Percentiles rank a stretch among this genome's conserved stretches.
These are phyloP conservation scores for Micronycteris hirsuta DNA, from an alignment of 2,113 vertebrate genomes.

Conservation along the genomic window DNA sequence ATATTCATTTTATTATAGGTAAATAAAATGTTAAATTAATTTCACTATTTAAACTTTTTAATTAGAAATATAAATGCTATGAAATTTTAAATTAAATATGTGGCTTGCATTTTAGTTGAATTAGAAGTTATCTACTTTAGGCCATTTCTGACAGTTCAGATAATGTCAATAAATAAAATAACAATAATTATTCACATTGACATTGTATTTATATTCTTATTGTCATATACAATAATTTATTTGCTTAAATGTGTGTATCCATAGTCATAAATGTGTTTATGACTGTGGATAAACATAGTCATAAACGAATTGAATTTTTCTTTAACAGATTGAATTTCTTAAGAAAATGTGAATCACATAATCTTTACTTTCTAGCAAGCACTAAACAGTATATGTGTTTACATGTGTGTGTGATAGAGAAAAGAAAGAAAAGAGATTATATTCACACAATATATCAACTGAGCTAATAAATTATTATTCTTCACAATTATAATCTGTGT, in stretches of 20 bases:
- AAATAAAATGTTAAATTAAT: slow-evolving; percentile 3
- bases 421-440: too few species aligned
- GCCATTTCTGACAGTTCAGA: background rate
- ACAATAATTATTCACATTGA: background rate
- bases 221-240: background rate
- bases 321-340: too few species aligned
- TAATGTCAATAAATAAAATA: background rate
- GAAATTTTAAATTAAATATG: background rate
- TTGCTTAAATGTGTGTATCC: background rate
- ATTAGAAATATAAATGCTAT: background rate
- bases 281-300: too few species aligned
- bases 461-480: background rate
- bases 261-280: background rate
- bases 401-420: background rate
- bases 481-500: background rate
- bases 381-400: background rate
- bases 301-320: too few species aligned
- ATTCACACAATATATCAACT: background rate
- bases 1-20: background rate
- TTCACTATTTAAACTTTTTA: background rate
- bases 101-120: background rate
- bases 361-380: background rate
- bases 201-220: background rate
- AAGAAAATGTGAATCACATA: background rate
- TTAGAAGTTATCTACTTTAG: background rate